Evolutionary conservation across 1,140 invertebrate genomes (phyloP), one percentile per base, ranked within the genome.

Genomic region (Trichoplusia ni): DNA sequence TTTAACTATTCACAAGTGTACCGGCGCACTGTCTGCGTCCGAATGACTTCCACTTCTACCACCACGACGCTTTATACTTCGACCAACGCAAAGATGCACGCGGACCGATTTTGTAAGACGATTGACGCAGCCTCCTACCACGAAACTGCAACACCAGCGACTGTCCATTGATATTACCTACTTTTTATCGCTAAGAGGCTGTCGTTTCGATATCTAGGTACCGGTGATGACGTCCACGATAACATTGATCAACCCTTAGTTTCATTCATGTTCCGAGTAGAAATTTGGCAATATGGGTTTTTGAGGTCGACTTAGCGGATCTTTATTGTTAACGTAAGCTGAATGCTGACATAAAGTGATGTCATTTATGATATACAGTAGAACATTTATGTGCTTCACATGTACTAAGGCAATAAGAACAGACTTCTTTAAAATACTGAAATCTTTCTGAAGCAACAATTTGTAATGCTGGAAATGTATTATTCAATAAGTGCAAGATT

Each of bases 81-180:
- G 77, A 87, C 81, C 79, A 78, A 77, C 68, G 72, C 73, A 86
- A 90, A 90, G 85, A 88, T 82, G 85, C 77, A 82, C 67, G 85
- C 79, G 64, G 65, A 46, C 60, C 54, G 86, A 88, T 90, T 90
- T 89, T 88, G 88, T 89, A 90, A 90, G 88, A 87, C 84, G 64
- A 73, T 77, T 64, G 71, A 69, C 68, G 67, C 72, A 69, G 63
- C 64, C 87, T 73, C 68, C 63, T 90, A 90, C 88, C 81, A 85
- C 70, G 60, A 67, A 40, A 76, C 38, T 9, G 31, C 19, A 4
- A 21, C 46, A 14, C 11, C 2, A 11, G 2, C 7, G 1, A 18
- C 19, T 11, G 16, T 16, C 31, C n/a, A 33, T n/a, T 46, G 1
- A 18, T 60, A 42, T 38, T 31, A 25, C 18, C 13, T 44, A 38